These are phyloP conservation scores for Sebastes alutus DNA, from an alignment of 2,797 vertebrate species.

Conservation along the genomic window DNA sequence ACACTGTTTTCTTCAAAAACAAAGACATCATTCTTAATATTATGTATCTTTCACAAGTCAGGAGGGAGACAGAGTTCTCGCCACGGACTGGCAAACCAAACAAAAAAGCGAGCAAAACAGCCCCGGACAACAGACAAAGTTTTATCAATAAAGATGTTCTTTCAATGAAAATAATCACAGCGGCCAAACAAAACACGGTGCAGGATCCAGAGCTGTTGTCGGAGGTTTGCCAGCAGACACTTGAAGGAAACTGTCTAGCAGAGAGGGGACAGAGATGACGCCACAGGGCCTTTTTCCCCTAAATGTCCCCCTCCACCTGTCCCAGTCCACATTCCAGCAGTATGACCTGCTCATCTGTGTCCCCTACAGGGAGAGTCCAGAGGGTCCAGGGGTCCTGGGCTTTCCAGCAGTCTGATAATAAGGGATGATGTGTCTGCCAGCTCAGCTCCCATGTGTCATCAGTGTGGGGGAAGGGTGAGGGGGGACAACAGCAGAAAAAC, in stretches of 20 bases:
- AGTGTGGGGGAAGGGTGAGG: conserved; percentile 44
- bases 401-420: conserved; percentile 55
- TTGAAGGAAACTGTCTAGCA: conserved; percentile 51
- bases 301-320: conserved; percentile 59
- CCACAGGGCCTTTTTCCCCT: conserved; percentile 11
- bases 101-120: conserved; percentile 72
- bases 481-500: conserved; percentile 70
- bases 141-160: conserved; percentile 84
- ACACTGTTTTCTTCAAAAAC: conserved; percentile 37
- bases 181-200: conserved; percentile 77
- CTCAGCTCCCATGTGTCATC: conserved; percentile 59
- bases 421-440: conserved; percentile 57
- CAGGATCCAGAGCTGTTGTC: conserved; percentile 63
- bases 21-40: conserved; percentile 49
- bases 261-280: conserved; percentile 54
- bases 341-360: conserved; percentile 57
- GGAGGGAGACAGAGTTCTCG: conserved; percentile 64
- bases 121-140: conserved; percentile 65
- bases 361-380: conserved; percentile 17
- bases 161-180: conserved; percentile 73
- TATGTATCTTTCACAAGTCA: conserved; percentile 55
- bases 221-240: conserved; percentile 63
- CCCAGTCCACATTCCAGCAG: conserved; percentile 56
- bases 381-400: conserved; percentile 20
- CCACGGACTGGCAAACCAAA: conserved; percentile 72